Evolutionary conservation across 2,888 invertebrate species (phyloP).

Genomic region (Drosophila flavopinicola): DNA sequence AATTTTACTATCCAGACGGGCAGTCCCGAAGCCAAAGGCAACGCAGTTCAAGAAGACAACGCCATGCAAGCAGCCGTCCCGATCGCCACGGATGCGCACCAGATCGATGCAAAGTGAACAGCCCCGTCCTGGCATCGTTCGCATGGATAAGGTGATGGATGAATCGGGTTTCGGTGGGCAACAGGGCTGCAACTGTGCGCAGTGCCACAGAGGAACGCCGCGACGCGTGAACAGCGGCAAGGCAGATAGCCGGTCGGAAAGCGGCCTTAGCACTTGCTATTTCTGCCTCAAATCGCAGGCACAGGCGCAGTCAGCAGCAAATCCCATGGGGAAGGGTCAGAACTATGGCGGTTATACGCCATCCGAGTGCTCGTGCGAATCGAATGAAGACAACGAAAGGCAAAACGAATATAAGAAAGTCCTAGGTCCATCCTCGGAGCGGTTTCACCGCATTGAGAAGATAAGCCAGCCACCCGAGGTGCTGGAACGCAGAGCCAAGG

Average conservation of each 20-base stretch:
- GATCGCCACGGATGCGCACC: not conserved
- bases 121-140: too few relatives aligned
- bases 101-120: not conserved
- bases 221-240: constrained; percentile 10
- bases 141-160: not conserved
- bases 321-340: too few relatives aligned
- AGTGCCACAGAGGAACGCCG: not conserved
- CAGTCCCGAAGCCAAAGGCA: not conserved
- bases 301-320: not conserved
- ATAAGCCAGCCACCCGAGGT: constrained; percentile 18
- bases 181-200: not conserved
- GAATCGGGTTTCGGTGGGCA: not conserved
- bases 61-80: not conserved
- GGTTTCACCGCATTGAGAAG: constrained; percentile 15
- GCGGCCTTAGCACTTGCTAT: not conserved
- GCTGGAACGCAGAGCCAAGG: too few relatives aligned
- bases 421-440: not conserved
- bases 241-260: not conserved
- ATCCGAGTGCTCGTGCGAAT: constrained; percentile 29
- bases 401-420: not conserved
- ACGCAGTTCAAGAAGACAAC: not conserved
- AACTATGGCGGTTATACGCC: constrained; percentile 43
- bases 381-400: too few relatives aligned
- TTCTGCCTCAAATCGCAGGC: not conserved
- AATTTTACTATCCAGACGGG: too few relatives aligned